phyloP scores from a whole-genome alignment of 2,113 vertebrate genomes.

The Camarhynchus parvulus region DNA sequence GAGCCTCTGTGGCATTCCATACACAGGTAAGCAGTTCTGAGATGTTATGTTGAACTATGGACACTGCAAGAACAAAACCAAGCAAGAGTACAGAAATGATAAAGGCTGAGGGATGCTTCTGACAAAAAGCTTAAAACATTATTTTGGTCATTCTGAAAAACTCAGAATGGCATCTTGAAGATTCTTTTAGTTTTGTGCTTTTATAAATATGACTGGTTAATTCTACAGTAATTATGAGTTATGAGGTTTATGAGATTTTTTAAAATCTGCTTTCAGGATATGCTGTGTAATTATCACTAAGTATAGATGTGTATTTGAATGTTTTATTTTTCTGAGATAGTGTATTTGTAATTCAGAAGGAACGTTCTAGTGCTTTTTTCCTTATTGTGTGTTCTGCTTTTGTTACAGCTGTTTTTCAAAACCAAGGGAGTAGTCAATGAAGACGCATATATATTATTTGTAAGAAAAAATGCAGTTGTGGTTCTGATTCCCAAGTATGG shows the following conservation, averaged over 20 bases:
- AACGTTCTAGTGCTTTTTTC: background rate
- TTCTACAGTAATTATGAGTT: background rate
- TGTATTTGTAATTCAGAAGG: background rate
- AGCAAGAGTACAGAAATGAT: background rate
- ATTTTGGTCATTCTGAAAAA: background rate
- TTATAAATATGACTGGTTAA: background rate
- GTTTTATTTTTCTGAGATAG: background rate
- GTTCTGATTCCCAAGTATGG: slow-evolving; percentile 96
- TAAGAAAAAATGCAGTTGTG: slow-evolving; percentile 96
- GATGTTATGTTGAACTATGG: background rate
- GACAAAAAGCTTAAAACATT: background rate
- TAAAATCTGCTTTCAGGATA: background rate
- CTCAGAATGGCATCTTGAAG: background rate
- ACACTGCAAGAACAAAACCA: background rate
- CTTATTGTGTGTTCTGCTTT: background rate
- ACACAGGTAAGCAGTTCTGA: slow-evolving; percentile 83
- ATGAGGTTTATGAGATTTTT: background rate
- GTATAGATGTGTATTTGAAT: background rate
- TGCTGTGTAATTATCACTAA: background rate
- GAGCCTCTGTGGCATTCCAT: slow-evolving; percentile 94
- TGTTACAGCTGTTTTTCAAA: slow-evolving; percentile 93
- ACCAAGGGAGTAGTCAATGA: slow-evolving; percentile 90
- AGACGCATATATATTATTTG: slow-evolving; percentile 92
- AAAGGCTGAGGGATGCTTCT: background rate
- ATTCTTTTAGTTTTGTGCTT: background rate